Evolutionary conservation across 2,888 invertebrate genomes (phyloP), one percentile per base, ranked within the genome.

Genomic region (Sphecodes monilicornis): DNA sequence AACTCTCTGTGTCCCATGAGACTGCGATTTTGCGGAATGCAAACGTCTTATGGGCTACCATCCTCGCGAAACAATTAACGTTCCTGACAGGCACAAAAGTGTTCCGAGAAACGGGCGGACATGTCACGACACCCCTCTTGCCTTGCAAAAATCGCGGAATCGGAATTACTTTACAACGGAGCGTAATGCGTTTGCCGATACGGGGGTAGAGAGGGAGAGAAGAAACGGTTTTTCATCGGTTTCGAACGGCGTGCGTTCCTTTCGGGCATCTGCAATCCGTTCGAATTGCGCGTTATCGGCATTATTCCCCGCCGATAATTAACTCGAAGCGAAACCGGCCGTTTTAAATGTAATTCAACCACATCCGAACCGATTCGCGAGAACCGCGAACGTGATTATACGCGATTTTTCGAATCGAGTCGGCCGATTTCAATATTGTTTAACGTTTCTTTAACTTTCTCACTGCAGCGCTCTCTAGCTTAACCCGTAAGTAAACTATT

Each of bases 11-110:
- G 77, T 69, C 77, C 74, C 75, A 76, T 36, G 72, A 43, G 78
- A 68, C 86, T 72, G 64, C 78, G 74, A 87, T 84, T 88, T 89
- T 87, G 83, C 86, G 87, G 89, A 90, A 89, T 87, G 89, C 86
- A 90, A 91, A 84, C 78, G 71, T 79, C 84, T 72, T 74, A 3
- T 76, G 75, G 73, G 73, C 71, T 54, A 68, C 77, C 78, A 76
- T 88, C 78, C 86, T 81, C 80, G 86, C 77, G 80, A 83, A 90
- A 90, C 90, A 86, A 91, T 91, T 90, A 91, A 90, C 91, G 87
- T 90, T 88, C 87, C 79, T 86, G 86, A 80, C 87, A 88, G 89
- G 79, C 85, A 83, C 87, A 87, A 90, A 89, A 86, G 86, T 80
- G 87, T 88, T 88, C 88, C 82, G 70, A 84, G 87, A 90, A 89